phyloP scores from a whole-genome alignment of 2,797 vertebrate species.

The Cirrhinus molitorella region DNA sequence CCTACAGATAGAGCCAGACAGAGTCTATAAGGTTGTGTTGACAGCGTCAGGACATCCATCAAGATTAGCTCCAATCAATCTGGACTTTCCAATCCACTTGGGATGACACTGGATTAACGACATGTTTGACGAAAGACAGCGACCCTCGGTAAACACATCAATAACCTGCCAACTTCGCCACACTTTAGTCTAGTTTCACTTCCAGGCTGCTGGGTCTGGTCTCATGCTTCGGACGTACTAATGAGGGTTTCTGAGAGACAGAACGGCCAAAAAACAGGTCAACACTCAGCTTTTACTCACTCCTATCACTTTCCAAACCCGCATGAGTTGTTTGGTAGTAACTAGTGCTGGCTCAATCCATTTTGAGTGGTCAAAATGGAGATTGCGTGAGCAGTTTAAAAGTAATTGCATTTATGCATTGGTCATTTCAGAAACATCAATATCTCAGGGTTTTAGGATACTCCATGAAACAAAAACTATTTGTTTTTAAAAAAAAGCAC shows the following conservation, averaged over 20 bases:
- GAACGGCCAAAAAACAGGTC: not conserved
- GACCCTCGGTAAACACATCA: conserved; percentile 48
- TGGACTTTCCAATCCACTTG: conserved; percentile 49
- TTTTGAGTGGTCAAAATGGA: not conserved
- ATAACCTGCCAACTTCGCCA: conserved; percentile 32
- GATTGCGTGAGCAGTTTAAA: too few species aligned
- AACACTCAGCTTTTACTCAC: not conserved
- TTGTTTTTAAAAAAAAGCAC: not conserved
- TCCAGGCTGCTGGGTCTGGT: not conserved
- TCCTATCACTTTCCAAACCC: too few species aligned
- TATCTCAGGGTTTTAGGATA: not conserved
- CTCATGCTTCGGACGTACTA: not conserved
- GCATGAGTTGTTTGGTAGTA: not conserved
- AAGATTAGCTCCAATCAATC: conserved; percentile 56
- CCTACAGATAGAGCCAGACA: conserved; percentile 75
- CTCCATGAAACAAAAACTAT: not conserved
- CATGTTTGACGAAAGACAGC: conserved; percentile 45
- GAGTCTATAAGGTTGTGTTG: conserved; percentile 20
- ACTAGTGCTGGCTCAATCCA: not conserved
- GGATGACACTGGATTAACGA: conserved; percentile 58
- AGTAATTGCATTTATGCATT: too few species aligned
- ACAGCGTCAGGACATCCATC: conserved; percentile 19
- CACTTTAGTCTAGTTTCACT: conserved; percentile 27
- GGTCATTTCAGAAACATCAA: not conserved
- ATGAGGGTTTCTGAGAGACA: not conserved